Conservation (phyloP, 2,113 vertebrate genomes). For the Phaethornis superciliosus region DNA sequence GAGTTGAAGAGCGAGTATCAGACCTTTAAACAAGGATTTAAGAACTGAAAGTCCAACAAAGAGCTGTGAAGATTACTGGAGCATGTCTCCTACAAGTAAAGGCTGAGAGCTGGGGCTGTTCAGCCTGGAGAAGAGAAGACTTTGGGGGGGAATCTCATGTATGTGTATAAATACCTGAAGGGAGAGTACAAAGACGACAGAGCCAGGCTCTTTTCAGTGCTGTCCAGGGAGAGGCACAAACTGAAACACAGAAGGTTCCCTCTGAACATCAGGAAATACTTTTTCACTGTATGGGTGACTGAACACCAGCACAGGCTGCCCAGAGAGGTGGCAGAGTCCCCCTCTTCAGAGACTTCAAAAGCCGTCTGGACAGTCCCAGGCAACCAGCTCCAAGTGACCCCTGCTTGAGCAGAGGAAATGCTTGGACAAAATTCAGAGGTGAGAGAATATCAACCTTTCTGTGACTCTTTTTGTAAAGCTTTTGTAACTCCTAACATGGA, state of each 20-base stretch:
- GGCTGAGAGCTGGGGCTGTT: not conserved
- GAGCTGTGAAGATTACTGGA: not conserved
- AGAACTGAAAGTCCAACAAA: not conserved
- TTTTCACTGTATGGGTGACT: not conserved
- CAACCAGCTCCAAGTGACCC: not conserved
- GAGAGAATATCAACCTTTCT: not conserved
- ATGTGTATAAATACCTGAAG: not conserved
- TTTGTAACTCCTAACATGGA: not conserved
- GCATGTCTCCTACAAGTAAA: not conserved
- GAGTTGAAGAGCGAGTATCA: not conserved
- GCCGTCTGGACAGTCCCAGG: not conserved
- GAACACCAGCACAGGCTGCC: not conserved
- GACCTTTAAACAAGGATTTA: not conserved
- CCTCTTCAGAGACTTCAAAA: not conserved
- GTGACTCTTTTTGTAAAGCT: not conserved
- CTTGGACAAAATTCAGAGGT: not conserved
- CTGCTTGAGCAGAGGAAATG: not conserved
- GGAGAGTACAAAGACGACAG: rapidly evolving
- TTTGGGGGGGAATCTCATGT: not conserved
- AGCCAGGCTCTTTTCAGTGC: not conserved
- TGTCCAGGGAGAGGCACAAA: not conserved
- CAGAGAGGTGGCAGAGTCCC: not conserved
- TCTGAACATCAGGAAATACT: not conserved
- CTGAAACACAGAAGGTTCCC: not conserved
- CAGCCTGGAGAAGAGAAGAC: not conserved